Evolutionary conservation across 1,140 invertebrate species (phyloP), one percentile per base, ranked within the genome.

Genomic region (Gerris buenoi): DNA sequence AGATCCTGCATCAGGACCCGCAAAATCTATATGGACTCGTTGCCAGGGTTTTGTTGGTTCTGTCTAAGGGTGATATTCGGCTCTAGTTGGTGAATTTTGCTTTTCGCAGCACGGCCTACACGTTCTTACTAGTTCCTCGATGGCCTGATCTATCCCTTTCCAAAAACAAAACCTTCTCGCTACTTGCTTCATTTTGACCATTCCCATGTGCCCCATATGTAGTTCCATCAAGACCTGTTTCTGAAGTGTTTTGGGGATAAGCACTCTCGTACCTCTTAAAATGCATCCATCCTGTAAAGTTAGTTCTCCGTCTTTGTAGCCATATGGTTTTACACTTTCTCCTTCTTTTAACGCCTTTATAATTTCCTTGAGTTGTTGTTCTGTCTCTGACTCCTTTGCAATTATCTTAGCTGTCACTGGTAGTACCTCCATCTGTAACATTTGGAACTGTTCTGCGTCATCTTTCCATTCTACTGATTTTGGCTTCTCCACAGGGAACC

Each of bases 21-120:
- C n/a, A n/a, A n/a, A n/a, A n/a, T n/a, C n/a, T n/a, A n/a, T n/a
- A n/a, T n/a, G n/a, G n/a, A n/a, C n/a, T n/a, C n/a, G n/a, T n/a
- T n/a, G n/a, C n/a, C n/a, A n/a, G n/a, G n/a, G n/a, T n/a, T n/a
- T n/a, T n/a, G n/a, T n/a, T n/a, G n/a, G n/a, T n/a, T n/a, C n/a
- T n/a, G n/a, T n/a, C n/a, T n/a, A n/a, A n/a, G n/a, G n/a, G n/a
- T n/a, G n/a, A n/a, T n/a, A n/a, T n/a, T n/a, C n/a, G n/a, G n/a
- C n/a, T n/a, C n/a, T n/a, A n/a, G n/a, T n/a, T n/a, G n/a, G n/a
- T n/a, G n/a, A n/a, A n/a, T n/a, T n/a, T n/a, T n/a, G n/a, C n/a
- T n/a, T n/a, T n/a, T n/a, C n/a, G 71, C 66, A 67, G 64, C 73
- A 74, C 14, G 64, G 63, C 63, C 57, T 2, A 68, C 73, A 76